Base-by-base conservation (phyloP, 2,113 vertebrate genomes). In the Tenebrosternarchus preto region DNA sequence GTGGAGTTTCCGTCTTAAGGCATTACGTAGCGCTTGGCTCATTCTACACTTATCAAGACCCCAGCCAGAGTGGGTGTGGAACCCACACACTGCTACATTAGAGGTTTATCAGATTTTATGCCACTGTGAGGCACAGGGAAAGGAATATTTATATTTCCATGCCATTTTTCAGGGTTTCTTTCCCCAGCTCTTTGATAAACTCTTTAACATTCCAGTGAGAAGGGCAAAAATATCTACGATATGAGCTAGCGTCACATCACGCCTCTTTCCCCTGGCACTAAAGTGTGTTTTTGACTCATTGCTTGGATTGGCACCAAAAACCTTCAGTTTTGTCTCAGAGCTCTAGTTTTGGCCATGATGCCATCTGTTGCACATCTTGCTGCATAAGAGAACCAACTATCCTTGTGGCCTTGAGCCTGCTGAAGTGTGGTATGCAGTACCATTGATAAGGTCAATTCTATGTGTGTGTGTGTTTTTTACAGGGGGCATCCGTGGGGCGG, bases 401-500 rank as follows among this genome's bases (percentile, higher is more conserved):
- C 60, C 27, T 25, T 29, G 16, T 66, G 16, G 31, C 15, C 31
- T n/a, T 66, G 63, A 20, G 3, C 27, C 20, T 31, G 61, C 22
- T 19, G 63, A 39, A 77, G 31, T 27, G 11, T 15, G 12, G 12
- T 3, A 19, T 59, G 25, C 27, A 39, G 15, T 33, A 1, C 2
- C 9, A 6, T 57, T 31, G n/a, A 46, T 46, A 46, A n/a, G n/a
- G 39, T 9, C 20, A 16, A 9, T 4, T 19, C 36, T 25, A 5
- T 19, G 7, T 56, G 15, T 57, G 9, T 76, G 39, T 78, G 17
- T 0, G 57, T 77, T 20, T 85, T 50, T 76, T 80, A 11, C 84
- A 96, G 95, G 94, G 73, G 95, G 94, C 33, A n/a, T 94, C 53
- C 93, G 93, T 1, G 93, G 92, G 2, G 69, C 90, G 12, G 92